Conservation (phyloP, 2,797 vertebrate species). For the Muraenolepis orangiensis region DNA sequence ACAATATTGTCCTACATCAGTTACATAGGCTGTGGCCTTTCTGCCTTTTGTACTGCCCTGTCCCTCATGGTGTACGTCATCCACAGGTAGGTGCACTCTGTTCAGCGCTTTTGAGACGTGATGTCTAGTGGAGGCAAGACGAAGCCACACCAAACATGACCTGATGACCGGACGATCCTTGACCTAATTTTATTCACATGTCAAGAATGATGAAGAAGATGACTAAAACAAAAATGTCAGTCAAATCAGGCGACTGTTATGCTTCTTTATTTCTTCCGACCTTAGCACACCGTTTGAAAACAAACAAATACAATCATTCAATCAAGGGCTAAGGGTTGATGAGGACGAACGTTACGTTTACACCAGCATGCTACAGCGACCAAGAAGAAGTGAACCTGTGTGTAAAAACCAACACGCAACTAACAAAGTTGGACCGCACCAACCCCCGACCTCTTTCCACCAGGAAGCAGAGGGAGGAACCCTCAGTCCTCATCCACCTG, state of each 20-base stretch:
- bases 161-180: too few species aligned
- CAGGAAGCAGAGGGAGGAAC: constrained; percentile 58
- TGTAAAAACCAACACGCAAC: background rate
- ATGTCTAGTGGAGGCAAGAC: too few species aligned
- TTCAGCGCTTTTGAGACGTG: too few species aligned
- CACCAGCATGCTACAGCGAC: background rate
- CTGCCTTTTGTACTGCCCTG: constrained; percentile 58
- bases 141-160: too few species aligned
- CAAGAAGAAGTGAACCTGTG: background rate
- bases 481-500: constrained; percentile 64
- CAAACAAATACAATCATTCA: background rate
- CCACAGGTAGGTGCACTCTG: constrained; percentile 43
- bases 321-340: background rate
- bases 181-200: background rate
- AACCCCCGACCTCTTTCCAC: background rate
- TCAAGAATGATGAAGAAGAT: too few species aligned
- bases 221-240: background rate
- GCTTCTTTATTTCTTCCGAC: background rate
- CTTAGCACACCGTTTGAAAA: too few species aligned
- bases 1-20: constrained; percentile 62
- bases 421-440: background rate
- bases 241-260: background rate
- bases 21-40: constrained; percentile 68
- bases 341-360: background rate
- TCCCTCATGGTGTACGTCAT: constrained; percentile 52